These are phyloP conservation scores for Pocillopora verrucosa DNA, from an alignment of 64 coral and sea anemone genomes.

Conservation along the genomic window DNA sequence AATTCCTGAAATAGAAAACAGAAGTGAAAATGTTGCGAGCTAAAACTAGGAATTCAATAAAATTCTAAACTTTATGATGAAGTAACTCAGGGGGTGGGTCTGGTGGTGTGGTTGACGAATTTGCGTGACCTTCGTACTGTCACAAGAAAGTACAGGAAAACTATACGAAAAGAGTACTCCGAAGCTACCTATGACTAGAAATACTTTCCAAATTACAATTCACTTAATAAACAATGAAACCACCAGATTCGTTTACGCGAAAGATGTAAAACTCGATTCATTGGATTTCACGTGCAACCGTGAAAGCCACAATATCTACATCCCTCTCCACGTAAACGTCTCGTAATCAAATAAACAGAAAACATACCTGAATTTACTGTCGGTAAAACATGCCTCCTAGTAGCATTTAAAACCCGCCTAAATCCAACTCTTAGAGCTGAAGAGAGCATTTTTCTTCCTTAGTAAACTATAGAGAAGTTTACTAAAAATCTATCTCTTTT, in stretches of 20 bases:
- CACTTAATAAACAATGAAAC: not conserved
- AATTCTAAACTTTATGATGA: not conserved
- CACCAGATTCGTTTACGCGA: not conserved
- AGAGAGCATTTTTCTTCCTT: conserved; percentile 48
- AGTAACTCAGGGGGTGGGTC: conserved; percentile 4
- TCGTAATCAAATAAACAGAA: not conserved
- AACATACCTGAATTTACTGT: conserved; percentile 47
- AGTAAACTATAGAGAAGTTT: conserved; percentile 29
- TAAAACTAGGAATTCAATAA: too few species aligned
- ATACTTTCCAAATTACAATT: not conserved
- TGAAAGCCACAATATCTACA: not conserved
- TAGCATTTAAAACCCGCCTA: conserved; percentile 21
- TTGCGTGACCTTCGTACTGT: conserved; percentile 37
- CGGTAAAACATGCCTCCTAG: conserved; percentile 33
- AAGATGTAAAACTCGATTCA: not conserved
- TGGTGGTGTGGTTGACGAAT: conserved; percentile 7
- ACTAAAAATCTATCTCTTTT: not conserved
- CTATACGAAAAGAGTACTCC: not conserved
- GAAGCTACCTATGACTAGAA: too few species aligned
- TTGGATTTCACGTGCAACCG: not conserved
- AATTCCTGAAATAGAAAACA: not conserved
- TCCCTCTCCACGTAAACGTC: not conserved
- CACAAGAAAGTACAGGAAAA: not conserved
- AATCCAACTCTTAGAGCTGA: conserved; percentile 51
- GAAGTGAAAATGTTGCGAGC: too few species aligned